phyloP scores from a whole-genome alignment of 2,888 invertebrate genomes.

The Deilephila elpenor region DNA sequence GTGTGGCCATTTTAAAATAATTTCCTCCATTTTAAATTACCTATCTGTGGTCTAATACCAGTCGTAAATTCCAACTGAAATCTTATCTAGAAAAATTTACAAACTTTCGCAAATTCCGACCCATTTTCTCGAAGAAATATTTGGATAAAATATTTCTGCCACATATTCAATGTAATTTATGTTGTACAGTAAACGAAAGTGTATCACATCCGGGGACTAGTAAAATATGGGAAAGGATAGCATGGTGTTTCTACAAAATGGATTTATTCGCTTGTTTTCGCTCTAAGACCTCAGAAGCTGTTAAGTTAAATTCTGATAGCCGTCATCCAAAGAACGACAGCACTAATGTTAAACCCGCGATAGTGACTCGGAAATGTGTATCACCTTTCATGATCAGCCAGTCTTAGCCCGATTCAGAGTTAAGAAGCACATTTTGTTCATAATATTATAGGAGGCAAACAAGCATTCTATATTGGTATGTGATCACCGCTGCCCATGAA shows the following conservation, averaged over 20 bases:
- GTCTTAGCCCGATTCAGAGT: too few species aligned
- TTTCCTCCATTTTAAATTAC: neutral
- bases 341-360: too few species aligned
- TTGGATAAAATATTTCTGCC: constrained; percentile 18
- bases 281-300: neutral
- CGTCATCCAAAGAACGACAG: neutral
- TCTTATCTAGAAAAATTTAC: neutral
- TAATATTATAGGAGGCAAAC: too few species aligned
- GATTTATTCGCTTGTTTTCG: constrained; percentile 4
- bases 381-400: too few species aligned
- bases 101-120: constrained; percentile 14
- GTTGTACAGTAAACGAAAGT: constrained; percentile 21
- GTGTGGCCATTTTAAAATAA: too few species aligned
- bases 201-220: constrained; percentile 16
- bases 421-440: too few species aligned
- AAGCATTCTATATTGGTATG: too few species aligned
- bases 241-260: neutral
- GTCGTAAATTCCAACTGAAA: neutral
- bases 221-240: constrained; percentile 15
- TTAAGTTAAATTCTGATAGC: neutral
- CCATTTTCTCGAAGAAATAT: constrained; percentile 22
- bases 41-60: neutral
- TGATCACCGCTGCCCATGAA: too few species aligned
- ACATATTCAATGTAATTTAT: constrained; percentile 18
- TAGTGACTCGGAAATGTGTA: too few species aligned